Evolutionary conservation across 2,797 vertebrate species (phyloP), one percentile per base, ranked within the genome.

Genomic region (Amniataba percoides): DNA sequence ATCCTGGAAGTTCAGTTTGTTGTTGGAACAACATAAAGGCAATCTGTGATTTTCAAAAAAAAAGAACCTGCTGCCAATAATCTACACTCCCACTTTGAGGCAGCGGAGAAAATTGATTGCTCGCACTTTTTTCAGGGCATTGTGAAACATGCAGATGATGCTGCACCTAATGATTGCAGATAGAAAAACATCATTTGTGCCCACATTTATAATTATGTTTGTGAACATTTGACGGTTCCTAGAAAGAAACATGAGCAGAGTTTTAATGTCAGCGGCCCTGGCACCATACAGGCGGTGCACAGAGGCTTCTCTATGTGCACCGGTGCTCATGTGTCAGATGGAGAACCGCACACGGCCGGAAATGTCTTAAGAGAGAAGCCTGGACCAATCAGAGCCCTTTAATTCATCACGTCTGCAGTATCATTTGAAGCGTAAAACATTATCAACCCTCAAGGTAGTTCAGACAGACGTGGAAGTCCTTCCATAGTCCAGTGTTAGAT

Each of bases 231-330:
- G 68, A 83, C 66, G 68, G 69, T 71, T 88, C 78, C 76, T 70
- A 74, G 71, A 51, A 76, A 64, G 75, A 68, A 85, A 80, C 88
- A 82, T 74, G 84, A 84, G 70, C 60, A 14, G 81, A 57, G 77
- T 92, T 82, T 88, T 77, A 89, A 85, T 86, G 81, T 53, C 67
- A 27, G 79, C 53, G 73, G 80, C 72, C 19, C 65, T 83, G 79
- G 83, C 82, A 83, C 36, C 60, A 13, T 25, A 23, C 61, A 62
- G 78, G 72, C 21, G 3, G 11, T 27, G 51, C 79, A 86, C 81
- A 90, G 82, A 82, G 80, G 65, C 68, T 39, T 67, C 79, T 83
- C 71, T 85, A 27, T 87, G 63, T 45, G 68, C 85, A 31, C 69
- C 68, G 27, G 23, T 1, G n/a, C 65, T 77, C 36, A 10, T 34